These are phyloP conservation scores for Equus quagga DNA, from an alignment of 2,113 vertebrate genomes.

Conservation along the genomic window DNA sequence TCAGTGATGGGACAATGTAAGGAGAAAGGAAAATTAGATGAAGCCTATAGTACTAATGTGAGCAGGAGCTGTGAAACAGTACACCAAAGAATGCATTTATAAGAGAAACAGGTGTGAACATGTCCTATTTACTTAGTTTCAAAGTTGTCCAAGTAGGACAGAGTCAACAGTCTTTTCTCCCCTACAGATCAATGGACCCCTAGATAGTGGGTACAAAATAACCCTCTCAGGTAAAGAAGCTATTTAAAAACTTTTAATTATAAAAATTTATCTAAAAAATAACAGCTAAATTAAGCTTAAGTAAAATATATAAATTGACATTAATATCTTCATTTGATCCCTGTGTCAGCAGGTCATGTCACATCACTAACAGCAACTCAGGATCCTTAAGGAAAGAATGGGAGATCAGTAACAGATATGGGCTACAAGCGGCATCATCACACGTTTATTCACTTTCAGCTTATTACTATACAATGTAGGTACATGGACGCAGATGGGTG, in stretches of 20 bases:
- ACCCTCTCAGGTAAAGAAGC: not conserved
- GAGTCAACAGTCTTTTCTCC: not conserved
- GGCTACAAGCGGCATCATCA: not conserved
- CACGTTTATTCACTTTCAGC: not conserved
- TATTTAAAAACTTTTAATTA: not conserved
- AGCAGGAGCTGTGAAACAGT: not conserved
- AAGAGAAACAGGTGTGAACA: not conserved
- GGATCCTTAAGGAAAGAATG: not conserved
- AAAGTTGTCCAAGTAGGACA: slow-evolving; percentile 5
- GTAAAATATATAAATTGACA: not conserved
- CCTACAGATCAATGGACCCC: not conserved
- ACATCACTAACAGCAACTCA: not conserved
- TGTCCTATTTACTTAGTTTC: not conserved
- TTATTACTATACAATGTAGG: not conserved
- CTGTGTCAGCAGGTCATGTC: not conserved
- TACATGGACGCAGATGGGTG: not conserved
- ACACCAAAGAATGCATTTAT: not conserved
- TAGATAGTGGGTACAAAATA: not conserved
- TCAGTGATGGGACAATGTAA: not conserved
- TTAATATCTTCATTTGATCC: not conserved
- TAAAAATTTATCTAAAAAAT: not conserved
- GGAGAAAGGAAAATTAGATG: not conserved
- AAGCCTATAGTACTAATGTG: not conserved
- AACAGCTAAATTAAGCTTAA: not conserved
- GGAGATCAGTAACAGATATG: not conserved